Base-by-base conservation (phyloP, 2,888 invertebrate genomes). In the Amiota minor region DNA sequence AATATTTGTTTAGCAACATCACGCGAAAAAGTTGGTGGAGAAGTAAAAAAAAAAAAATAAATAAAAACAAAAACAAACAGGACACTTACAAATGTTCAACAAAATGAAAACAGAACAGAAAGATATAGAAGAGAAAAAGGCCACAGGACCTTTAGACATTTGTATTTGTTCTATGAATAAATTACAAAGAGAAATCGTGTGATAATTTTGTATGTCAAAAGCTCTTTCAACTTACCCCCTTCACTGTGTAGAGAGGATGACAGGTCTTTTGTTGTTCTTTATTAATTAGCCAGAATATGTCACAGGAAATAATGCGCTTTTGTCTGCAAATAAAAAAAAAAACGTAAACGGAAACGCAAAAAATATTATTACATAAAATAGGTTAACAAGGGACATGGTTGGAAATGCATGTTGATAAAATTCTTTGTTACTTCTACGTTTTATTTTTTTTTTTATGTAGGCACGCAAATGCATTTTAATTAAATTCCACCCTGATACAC, bases 1-100 rank as follows among this genome's bases (percentile, higher is more conserved):
- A 83, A 83, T 86, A 83, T 83, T 85, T 83, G 81, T 68, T 35
- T 49, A 75, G 45, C 46, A 47, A 59, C 50, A 61, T 18, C 65
- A 72, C 70, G 23, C 18, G 47, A 61, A 61, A 18, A n/a, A 16
- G 35, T 35, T 35, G 35, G 35, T n/a, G n/a, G n/a, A n/a, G n/a
- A n/a, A n/a, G n/a, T n/a, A 53, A 53, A 53, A 61, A 14, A 18
- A 61, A 8, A 61, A 35, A 62, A 62, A 62, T 11, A 62, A 62
- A 46, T 46, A 62, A 3, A 35, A 14, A 20, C 64, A 46, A 67
- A 20, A 14, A 16, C 12, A 18, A 53, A 11, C 6, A 18, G 61
- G 61, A 45, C 59, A 45, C 55, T 23, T 59, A 23, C 23, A 59
- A 59, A 59, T 59, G 23, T 53, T 53, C 16, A 2, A 23, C 23